These are phyloP conservation scores for Spheniscus mendiculus DNA, from an alignment of 2,113 vertebrate genomes.

Conservation along the genomic window DNA sequence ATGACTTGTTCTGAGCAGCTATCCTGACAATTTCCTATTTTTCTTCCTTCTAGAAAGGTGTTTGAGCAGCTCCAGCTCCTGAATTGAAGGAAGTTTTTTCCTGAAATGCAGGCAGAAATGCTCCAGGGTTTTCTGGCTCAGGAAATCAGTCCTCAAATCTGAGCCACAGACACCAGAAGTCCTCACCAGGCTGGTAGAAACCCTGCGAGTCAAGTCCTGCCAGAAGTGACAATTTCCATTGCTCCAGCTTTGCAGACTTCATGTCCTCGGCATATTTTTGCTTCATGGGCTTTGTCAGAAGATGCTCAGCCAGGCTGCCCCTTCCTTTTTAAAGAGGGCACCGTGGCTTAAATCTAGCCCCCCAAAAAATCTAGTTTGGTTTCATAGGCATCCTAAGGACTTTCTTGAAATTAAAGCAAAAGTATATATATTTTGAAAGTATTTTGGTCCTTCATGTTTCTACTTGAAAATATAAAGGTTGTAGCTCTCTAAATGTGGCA, in stretches of 20 bases:
- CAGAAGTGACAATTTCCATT: not conserved
- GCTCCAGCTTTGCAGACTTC: not conserved
- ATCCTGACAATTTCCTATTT: not conserved
- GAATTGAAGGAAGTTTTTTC: constrained; percentile 29
- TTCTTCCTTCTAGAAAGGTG: not conserved
- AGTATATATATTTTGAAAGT: not conserved
- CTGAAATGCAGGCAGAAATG: not conserved
- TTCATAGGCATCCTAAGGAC: not conserved
- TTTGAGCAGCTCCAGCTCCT: not conserved
- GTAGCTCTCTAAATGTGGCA: not conserved
- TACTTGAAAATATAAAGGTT: not conserved
- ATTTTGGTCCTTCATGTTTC: not conserved
- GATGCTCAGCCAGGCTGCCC: not conserved
- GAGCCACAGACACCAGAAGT: not conserved
- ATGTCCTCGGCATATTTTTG: not conserved
- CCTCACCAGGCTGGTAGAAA: not conserved
- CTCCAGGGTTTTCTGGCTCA: constrained; percentile 1
- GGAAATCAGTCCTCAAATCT: not conserved
- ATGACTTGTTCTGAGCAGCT: not conserved
- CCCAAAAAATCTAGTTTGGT: not conserved
- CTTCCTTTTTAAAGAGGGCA: not conserved
- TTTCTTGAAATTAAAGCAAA: not conserved
- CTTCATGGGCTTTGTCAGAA: not conserved
- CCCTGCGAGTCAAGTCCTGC: not conserved
- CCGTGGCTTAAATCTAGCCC: not conserved